These are phyloP conservation scores for Sebastes steindachneri DNA, from an alignment of 2,797 vertebrate genomes.

Conservation along the genomic window DNA sequence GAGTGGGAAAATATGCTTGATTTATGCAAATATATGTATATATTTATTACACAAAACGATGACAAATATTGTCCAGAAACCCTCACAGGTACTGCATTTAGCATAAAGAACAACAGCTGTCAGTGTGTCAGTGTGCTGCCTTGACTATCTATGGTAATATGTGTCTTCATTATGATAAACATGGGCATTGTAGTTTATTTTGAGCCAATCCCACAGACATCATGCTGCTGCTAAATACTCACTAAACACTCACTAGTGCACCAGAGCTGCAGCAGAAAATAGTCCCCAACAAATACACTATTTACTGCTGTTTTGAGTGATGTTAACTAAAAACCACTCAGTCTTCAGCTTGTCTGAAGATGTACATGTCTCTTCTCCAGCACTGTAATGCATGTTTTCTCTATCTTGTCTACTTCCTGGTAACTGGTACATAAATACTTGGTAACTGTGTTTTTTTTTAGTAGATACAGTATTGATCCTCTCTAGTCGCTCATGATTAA, in stretches of 20 bases:
- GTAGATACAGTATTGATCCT: conserved; percentile 27
- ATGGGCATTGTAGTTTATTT: not conserved
- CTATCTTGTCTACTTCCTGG: not conserved
- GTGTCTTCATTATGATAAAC: not conserved
- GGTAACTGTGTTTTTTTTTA: conserved; percentile 1
- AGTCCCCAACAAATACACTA: not conserved
- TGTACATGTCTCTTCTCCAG: not conserved
- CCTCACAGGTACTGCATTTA: too few species aligned
- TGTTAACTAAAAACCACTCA: not conserved
- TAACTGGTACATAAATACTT: not conserved
- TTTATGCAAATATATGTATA: too few species aligned
- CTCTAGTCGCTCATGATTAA: not conserved
- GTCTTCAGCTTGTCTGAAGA: not conserved
- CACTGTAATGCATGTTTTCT: not conserved
- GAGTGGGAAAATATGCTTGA: too few species aligned
- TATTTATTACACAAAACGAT: too few species aligned
- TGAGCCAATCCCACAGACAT: not conserved
- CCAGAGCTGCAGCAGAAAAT: not conserved
- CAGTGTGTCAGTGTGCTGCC: too few species aligned
- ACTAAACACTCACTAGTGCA: not conserved
- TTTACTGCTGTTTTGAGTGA: not conserved
- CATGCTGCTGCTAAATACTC: not conserved
- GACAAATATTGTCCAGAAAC: too few species aligned
- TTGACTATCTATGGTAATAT: not conserved
- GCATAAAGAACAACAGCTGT: too few species aligned